Percentiles rank a stretch among this genome's conserved stretches.
Evolutionary conservation across 1,140 invertebrate species (phyloP).

Genomic region (Meloidogyne hapla): DNA sequence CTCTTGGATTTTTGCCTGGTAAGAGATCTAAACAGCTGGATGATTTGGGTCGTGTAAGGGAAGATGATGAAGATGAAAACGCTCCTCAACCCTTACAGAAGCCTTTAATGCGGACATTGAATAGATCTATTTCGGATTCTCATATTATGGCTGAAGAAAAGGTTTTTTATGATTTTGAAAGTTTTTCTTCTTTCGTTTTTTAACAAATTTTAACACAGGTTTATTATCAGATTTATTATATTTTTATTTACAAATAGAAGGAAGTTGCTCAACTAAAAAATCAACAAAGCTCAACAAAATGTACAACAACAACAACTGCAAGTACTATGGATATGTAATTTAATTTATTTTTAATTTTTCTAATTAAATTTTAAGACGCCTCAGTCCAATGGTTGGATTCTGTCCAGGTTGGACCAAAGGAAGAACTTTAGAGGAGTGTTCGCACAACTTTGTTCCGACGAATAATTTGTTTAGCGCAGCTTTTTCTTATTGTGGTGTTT

Average conservation of each 20-base stretch:
- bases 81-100: not conserved
- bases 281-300: not conserved
- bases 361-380: not conserved
- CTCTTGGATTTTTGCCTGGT: not conserved
- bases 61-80: not conserved
- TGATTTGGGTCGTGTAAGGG: not conserved
- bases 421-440: conserved; percentile 24
- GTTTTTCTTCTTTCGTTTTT: too few species aligned
- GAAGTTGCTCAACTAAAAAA: conserved; percentile 1
- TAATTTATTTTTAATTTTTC: not conserved
- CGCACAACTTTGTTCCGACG: conserved; percentile 15
- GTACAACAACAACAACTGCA: not conserved
- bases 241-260: not conserved
- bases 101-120: not conserved
- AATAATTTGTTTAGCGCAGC: conserved; percentile 19
- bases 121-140: not conserved
- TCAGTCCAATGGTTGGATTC: conserved; percentile 11
- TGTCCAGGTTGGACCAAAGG: conserved; percentile 36
- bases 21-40: not conserved
- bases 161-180: not conserved
- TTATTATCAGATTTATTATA: not conserved
- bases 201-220: too few species aligned
- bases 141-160: not conserved
- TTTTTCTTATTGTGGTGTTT: conserved; percentile 23
- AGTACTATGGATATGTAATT: conserved; percentile 29